Base-by-base conservation (phyloP, 2,797 vertebrate genomes). In the Naso thynnoides region DNA sequence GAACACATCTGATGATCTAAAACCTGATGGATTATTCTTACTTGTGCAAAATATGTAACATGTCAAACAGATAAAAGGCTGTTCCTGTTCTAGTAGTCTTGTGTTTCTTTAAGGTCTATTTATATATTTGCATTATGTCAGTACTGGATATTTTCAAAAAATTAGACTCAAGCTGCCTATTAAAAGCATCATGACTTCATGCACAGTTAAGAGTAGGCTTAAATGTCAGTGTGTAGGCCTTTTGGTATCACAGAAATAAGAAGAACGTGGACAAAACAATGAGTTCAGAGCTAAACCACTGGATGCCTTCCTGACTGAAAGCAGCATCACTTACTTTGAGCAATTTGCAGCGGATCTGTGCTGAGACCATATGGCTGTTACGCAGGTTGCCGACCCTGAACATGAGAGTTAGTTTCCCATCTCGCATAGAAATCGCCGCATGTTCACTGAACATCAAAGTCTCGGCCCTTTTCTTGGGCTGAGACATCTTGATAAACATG, bases 401-500 rank as follows among this genome's bases (percentile, higher is more conserved):
- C 98, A 99, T 99, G 76, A 99, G 97, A 75, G 97, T 98, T 89
- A 99, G 97, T 91, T 96, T 98, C 0, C 98, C 97, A 64, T 99
- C 98, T 81, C 98, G 94, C 97, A 98, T 98, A 62, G 98, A 99
- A 89, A 99, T 98, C 59, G 83, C 98, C 1, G 98, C 97, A 61
- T 98, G 95, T 86, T 99, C 97, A 59, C 98, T 99, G 86, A 99
- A 99, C 98, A 99, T 99, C 70, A 99, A 86, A 8, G 98, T 99
- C 95, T 99, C 98, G 0, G 98, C 98, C 88, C 98, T 85, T 82
- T 99, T 99, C 93, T 99, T 99, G 86, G 98, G 98, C 91, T 99
- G 98, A 33, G 98, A 99, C 98, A 99, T 99, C 94, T 99, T 99
- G 91, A 99, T 99, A 84, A 99, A 99, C 97, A 99, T 99, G 92